Conservation (phyloP, 2,888 invertebrate species). For the Crematogaster levior region DNA sequence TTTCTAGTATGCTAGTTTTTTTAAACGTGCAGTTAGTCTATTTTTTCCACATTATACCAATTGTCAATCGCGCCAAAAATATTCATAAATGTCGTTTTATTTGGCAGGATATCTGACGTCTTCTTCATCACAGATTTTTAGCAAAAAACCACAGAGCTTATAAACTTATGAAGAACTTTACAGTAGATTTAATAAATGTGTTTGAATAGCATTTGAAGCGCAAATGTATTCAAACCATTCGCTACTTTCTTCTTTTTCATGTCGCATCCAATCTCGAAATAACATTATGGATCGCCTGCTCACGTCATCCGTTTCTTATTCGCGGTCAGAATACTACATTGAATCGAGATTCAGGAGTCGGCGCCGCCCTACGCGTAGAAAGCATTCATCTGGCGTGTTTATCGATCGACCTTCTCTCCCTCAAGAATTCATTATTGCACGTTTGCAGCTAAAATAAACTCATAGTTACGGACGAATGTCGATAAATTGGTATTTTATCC, state of each 20-base stretch:
- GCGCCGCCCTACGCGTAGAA: constrained; percentile 37
- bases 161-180: not conserved
- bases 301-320: constrained; percentile 53
- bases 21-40: not conserved
- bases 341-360: constrained; percentile 43
- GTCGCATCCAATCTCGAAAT: constrained; percentile 49
- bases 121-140: not conserved
- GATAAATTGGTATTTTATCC: not conserved
- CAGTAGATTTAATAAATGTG: constrained; percentile 25
- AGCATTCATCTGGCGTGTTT: constrained; percentile 46
- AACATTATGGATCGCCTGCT: constrained; percentile 50
- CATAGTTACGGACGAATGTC: not conserved
- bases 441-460: constrained; percentile 41
- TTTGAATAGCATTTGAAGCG: constrained; percentile 38
- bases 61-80: not conserved
- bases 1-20: not conserved
- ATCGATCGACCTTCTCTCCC: constrained; percentile 64
- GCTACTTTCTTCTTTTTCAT: constrained; percentile 37
- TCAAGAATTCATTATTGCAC: constrained; percentile 38
- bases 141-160: not conserved
- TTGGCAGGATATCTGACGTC: not conserved
- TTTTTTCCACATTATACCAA: not conserved
- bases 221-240: constrained; percentile 44
- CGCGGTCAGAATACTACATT: constrained; percentile 41
- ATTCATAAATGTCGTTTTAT: not conserved